Evolutionary conservation across 2,888 invertebrate species (phyloP).

Genomic region (Tetramorium bicarinatum): DNA sequence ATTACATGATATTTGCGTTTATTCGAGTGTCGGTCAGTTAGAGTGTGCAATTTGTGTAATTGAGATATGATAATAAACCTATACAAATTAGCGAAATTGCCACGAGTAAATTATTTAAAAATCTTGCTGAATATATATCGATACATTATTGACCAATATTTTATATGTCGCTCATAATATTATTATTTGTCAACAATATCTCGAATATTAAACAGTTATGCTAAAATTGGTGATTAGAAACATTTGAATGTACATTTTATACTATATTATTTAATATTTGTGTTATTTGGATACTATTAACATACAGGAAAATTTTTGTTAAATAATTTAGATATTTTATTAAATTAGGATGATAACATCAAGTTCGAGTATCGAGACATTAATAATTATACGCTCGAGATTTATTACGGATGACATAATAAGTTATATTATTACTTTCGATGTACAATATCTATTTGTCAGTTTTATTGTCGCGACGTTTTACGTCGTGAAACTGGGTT

Average conservation of each 20-base stretch:
- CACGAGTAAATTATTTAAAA: background rate
- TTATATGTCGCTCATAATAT: background rate
- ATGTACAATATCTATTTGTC: background rate
- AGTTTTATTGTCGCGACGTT: slow-evolving; percentile 23
- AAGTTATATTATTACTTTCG: background rate
- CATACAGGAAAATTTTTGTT: background rate
- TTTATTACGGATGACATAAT: background rate
- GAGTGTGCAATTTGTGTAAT: background rate
- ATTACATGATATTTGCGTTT: background rate
- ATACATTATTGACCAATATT: background rate
- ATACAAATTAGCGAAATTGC: background rate
- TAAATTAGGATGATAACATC: background rate
- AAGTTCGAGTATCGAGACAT: background rate
- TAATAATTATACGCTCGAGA: background rate
- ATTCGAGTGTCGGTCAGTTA: background rate
- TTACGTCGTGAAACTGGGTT: slow-evolving; percentile 15
- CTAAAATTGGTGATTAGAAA: background rate
- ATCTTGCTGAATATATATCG: background rate
- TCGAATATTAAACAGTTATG: background rate
- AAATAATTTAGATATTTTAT: background rate
- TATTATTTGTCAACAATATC: background rate
- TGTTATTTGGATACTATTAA: background rate
- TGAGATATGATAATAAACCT: slow-evolving; percentile 7
- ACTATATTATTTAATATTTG: background rate
- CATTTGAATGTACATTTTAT: background rate